Percentiles rank a stretch among this genome's conserved stretches.
These are phyloP conservation scores for Eristalis pertinax DNA, from an alignment of 2,888 invertebrate species.

Conservation along the genomic window DNA sequence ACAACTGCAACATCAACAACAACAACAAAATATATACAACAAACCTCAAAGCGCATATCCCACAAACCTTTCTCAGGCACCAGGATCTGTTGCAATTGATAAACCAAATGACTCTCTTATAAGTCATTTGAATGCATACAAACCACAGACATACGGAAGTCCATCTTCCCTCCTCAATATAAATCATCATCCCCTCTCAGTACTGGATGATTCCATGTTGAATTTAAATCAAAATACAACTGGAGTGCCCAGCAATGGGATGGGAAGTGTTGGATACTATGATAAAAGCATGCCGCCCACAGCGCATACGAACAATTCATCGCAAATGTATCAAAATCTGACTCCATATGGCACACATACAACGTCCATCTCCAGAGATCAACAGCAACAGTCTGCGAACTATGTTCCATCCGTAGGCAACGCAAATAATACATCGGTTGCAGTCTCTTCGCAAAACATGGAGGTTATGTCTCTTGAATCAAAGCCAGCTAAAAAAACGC, in stretches of 20 bases:
- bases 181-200: constrained; percentile 77
- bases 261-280: constrained; percentile 80
- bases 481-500: constrained; percentile 56
- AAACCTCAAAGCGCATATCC: constrained; percentile 71
- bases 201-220: constrained; percentile 77
- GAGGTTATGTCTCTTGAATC: constrained; percentile 70
- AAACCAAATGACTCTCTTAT: constrained; percentile 64
- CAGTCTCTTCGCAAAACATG: constrained; percentile 73
- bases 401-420: constrained; percentile 51
- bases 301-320: constrained; percentile 84
- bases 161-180: constrained; percentile 75
- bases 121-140: constrained; percentile 79
- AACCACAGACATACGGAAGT: constrained; percentile 78
- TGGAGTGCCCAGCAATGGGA: constrained; percentile 48
- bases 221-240: constrained; percentile 74
- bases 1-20: constrained; percentile 71
- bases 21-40: constrained; percentile 69
- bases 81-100: constrained; percentile 41
- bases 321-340: constrained; percentile 79
- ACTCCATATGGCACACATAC: constrained; percentile 67
- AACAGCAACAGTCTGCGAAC: constrained; percentile 68
- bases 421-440: constrained; percentile 16
- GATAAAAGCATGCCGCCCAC: constrained; percentile 85
- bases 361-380: constrained; percentile 63
- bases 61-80: constrained; percentile 55